A percentile compares a stretch with the other conserved stretches of the same genome.
These are phyloP conservation scores for Dufourea novaeangliae DNA, from an alignment of 1,140 invertebrate genomes.

Conservation along the genomic window DNA sequence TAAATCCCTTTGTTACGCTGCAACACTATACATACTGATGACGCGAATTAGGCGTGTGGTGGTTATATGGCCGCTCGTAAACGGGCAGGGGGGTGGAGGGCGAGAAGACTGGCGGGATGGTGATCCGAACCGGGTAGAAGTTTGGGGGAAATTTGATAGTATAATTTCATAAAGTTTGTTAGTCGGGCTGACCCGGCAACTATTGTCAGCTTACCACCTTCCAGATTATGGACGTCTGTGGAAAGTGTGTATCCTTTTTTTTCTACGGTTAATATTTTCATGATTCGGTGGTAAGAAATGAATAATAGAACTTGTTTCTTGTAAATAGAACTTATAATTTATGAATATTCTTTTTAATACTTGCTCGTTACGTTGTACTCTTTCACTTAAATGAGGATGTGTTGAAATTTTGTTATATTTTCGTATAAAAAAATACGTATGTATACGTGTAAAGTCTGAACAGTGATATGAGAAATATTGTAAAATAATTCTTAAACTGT, in stretches of 20 bases:
- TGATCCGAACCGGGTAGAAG: neutral
- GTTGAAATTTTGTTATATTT: no score
- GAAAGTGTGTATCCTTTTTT: neutral
- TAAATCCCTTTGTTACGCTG: slow-evolving; percentile 39
- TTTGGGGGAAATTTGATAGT: neutral
- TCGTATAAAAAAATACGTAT: no score
- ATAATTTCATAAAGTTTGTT: neutral
- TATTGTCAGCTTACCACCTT: neutral
- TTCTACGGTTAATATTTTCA: no score
- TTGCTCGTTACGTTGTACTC: no score
- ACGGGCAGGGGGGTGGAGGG: neutral
- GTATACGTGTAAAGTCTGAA: no score
- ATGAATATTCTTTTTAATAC: no score
- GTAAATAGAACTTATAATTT: no score
- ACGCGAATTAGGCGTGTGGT: slow-evolving; percentile 26
- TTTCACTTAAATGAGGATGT: no score
- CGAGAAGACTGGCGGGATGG: neutral
- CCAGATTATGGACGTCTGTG: neutral
- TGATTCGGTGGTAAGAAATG: no score
- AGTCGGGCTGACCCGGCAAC: neutral
- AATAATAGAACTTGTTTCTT: no score
- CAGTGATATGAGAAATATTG: no score
- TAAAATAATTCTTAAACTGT: no score
- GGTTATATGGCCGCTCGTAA: neutral
- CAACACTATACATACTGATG: slow-evolving; percentile 40